Conservation (phyloP, 35 echinoderm and acorn worm species). For the Patiria miniata region DNA sequence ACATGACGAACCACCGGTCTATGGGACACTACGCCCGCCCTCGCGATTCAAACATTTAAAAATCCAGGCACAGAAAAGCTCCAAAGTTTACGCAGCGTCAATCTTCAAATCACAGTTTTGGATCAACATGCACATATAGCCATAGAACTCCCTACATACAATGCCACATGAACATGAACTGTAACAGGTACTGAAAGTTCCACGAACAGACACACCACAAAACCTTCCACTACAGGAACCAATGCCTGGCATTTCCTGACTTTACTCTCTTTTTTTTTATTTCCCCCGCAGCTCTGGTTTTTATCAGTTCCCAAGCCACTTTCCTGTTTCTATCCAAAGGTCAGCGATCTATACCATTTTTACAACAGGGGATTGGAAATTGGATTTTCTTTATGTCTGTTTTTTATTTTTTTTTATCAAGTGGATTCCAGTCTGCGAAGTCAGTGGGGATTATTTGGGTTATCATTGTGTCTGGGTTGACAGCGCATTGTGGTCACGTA, state of each 20-base stretch:
- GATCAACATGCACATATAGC: too few relatives aligned
- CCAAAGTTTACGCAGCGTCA: too few relatives aligned
- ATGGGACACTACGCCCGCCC: too few relatives aligned
- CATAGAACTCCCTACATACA: too few relatives aligned
- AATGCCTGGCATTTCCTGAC: background rate
- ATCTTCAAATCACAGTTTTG: too few relatives aligned
- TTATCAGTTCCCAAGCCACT: background rate
- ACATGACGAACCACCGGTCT: background rate
- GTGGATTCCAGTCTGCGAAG: background rate
- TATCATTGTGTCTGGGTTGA: background rate
- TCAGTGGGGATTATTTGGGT: background rate
- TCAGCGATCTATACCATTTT: background rate
- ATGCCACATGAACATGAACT: too few relatives aligned
- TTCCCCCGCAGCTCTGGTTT: background rate
- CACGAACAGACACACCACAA: too few relatives aligned
- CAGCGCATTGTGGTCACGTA: background rate
- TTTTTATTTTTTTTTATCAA: background rate
- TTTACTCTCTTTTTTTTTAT: background rate
- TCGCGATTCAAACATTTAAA: too few relatives aligned
- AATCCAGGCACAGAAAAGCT: too few relatives aligned
- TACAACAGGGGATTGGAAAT: background rate
- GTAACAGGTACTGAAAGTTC: too few relatives aligned
- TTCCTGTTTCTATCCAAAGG: background rate
- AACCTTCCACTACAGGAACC: too few relatives aligned
- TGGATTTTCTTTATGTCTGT: background rate